phyloP scores from a whole-genome alignment of 2,888 invertebrate species.

The Cheilosia vulpina region DNA sequence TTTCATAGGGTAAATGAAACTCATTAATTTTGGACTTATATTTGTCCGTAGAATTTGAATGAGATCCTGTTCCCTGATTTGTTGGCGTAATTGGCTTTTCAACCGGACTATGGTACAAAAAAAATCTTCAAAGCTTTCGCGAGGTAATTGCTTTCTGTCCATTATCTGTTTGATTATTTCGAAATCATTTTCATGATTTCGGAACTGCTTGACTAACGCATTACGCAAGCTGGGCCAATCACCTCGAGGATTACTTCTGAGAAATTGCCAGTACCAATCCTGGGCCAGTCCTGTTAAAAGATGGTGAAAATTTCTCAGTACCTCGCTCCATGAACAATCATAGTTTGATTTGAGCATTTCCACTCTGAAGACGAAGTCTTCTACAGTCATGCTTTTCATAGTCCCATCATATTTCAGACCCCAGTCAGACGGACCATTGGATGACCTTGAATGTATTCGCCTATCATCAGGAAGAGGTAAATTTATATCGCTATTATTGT shows the following conservation, averaged over 20 bases:
- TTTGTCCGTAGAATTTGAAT: conserved; percentile 35
- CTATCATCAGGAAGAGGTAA: too few species aligned
- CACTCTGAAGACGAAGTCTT: conserved; percentile 56
- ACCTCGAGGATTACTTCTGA: conserved; percentile 1
- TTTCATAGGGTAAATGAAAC: conserved; percentile 1
- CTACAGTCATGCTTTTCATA: conserved; percentile 21
- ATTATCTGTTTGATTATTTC: not conserved
- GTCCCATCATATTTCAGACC: conserved; percentile 15
- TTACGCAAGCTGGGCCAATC: conserved; percentile 25
- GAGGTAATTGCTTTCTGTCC: conserved; percentile 35
- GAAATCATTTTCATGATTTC: conserved; percentile 1
- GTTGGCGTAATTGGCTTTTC: conserved; percentile 16
- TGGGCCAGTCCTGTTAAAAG: conserved; percentile 34
- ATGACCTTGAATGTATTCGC: not conserved
- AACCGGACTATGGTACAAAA: conserved; percentile 26
- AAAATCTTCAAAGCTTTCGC: conserved; percentile 57
- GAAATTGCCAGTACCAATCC: conserved; percentile 52
- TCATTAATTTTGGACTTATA: not conserved
- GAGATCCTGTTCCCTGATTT: conserved; percentile 20
- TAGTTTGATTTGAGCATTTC: conserved; percentile 32
- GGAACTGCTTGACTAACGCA: not conserved
- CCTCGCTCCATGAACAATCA: conserved; percentile 31
- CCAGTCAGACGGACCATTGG: not conserved
- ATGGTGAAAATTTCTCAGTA: conserved; percentile 38
- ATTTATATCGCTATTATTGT: too few species aligned